Percentiles rank a stretch among this genome's conserved stretches.
These are phyloP conservation scores for Darwinula stevensoni DNA, from an alignment of 2,888 invertebrate species.

Conservation along the genomic window DNA sequence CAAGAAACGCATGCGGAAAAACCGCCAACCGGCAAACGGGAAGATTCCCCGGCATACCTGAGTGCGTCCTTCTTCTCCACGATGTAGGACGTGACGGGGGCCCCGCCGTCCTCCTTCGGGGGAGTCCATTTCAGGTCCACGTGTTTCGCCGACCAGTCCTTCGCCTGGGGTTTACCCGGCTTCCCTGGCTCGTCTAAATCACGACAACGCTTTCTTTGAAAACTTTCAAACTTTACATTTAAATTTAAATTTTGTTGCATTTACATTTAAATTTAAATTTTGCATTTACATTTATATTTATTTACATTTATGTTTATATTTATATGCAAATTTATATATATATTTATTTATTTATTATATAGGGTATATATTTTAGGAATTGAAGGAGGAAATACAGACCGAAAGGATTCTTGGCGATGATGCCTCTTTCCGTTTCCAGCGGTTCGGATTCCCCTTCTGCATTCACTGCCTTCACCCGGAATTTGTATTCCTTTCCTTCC, in stretches of 20 bases:
- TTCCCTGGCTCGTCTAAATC: constrained; percentile 39
- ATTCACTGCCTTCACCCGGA: constrained; percentile 89
- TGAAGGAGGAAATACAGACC: constrained; percentile 20
- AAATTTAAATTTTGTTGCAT: no score
- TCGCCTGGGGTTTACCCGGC: constrained; percentile 68
- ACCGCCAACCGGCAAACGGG: no score
- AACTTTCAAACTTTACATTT: no score
- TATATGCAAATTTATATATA: no score
- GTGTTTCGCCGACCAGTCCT: constrained; percentile 76
- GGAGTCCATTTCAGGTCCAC: constrained; percentile 76
- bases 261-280: no score
- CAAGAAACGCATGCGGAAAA: no score
- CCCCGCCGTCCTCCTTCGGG: constrained; percentile 67
- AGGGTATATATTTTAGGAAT: no score
- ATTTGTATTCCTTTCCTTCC: constrained; percentile 85
- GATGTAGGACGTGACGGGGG: constrained; percentile 66
- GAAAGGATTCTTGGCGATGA: constrained; percentile 85
- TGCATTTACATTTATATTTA: no score
- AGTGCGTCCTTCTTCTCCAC: constrained; percentile 90
- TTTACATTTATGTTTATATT: no score
- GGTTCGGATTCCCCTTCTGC: constrained; percentile 88
- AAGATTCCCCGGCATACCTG: no score
- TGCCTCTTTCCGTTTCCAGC: constrained; percentile 53
- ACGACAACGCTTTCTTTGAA: not conserved
- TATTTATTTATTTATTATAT: no score